A percentile compares a stretch with the other conserved stretches of the same genome.
Conservation (phyloP, 2,113 vertebrate species). For the Hippocampus zosterae region DNA sequence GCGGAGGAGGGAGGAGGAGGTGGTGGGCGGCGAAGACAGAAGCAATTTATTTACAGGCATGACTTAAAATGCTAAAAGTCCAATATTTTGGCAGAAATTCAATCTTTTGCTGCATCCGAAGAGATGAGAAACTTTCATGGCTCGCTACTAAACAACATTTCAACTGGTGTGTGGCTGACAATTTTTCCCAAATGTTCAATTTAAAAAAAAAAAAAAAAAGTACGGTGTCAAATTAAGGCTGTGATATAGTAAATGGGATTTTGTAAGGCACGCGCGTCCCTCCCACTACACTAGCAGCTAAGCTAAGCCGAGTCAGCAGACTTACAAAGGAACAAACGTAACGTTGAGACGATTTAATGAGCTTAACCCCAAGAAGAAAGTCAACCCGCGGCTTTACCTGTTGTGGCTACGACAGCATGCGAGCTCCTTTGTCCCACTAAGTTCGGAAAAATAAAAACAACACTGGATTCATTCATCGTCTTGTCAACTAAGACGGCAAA, state of each 20-base stretch:
- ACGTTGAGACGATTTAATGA: not conserved
- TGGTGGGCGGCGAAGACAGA: conserved; percentile 3
- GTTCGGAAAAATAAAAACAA: not conserved
- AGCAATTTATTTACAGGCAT: conserved; percentile 25
- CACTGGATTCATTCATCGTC: not conserved
- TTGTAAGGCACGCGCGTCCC: too few relatives aligned
- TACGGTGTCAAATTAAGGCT: too few relatives aligned
- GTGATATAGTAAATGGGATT: too few relatives aligned
- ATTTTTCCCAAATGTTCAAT: too few relatives aligned
- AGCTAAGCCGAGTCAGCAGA: not conserved
- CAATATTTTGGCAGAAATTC: conserved; percentile 21
- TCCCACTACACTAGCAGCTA: not conserved
- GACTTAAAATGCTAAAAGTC: conserved; percentile 13
- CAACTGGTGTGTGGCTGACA: too few relatives aligned
- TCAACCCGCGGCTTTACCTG: not conserved
- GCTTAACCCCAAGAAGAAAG: conserved; percentile 1
- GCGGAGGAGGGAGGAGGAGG: conserved; percentile 12
- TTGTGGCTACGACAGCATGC: not conserved
- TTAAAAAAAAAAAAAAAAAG: too few relatives aligned
- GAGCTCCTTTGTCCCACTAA: not conserved
- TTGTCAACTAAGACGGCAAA: not conserved
- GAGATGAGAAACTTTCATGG: too few relatives aligned
- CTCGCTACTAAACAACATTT: too few relatives aligned
- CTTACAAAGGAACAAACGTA: not conserved
- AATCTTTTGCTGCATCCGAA: not conserved